Base-by-base conservation (phyloP, 30 jellyfish, hydroid and myxozoan genomes). In the Hydra vulgaris region DNA sequence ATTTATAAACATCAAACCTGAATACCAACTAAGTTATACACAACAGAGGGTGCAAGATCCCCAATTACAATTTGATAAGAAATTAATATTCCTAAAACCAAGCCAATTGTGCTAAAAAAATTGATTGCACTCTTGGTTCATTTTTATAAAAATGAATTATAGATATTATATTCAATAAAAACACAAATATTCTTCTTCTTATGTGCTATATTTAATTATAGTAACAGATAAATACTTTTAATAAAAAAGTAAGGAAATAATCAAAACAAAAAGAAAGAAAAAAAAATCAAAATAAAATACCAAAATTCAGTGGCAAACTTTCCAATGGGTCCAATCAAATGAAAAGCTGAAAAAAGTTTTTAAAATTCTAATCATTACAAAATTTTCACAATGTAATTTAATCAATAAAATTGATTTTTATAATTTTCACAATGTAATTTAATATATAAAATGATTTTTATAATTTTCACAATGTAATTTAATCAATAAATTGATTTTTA, bases 11-110 rank as follows among this genome's bases (percentile, higher is more conserved):
- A 40, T 5, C 53, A 27, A 27, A 78, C 85, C 54, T 55, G 77
- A 23, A 78, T 0, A 16, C 80, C 85, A 54, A 80, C 25, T 67
- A 70, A 8, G 53, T 80, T 83, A 80, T 83, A 94, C 74, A 94
- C 83, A 19, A 94, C 74, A 0, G 96, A 74, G n/a, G 99, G 99
- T 23, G 99, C 88, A 8, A 94, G 84, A 56, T 94, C 99, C 69
- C 99, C 99, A 74, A 94, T 85, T 7, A 94, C 99, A 27, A 94
- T 96, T 94, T 94, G 99, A 72, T 87, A 94, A 74, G 99, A 94
- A 17, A 94, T 82, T 73, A 94, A 79, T 23, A 96, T 94, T 12
- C 99, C 99, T 40, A 88, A 84, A 84, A 94, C 82, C 77, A 94
- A 71, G 23, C 95, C 96, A 23, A 94, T 94, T 26, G 89, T 88